A percentile compares a stretch with the other conserved stretches of the same genome.
These are phyloP conservation scores for Zophobas morio DNA, from an alignment of 1,140 invertebrate species.

Conservation along the genomic window DNA sequence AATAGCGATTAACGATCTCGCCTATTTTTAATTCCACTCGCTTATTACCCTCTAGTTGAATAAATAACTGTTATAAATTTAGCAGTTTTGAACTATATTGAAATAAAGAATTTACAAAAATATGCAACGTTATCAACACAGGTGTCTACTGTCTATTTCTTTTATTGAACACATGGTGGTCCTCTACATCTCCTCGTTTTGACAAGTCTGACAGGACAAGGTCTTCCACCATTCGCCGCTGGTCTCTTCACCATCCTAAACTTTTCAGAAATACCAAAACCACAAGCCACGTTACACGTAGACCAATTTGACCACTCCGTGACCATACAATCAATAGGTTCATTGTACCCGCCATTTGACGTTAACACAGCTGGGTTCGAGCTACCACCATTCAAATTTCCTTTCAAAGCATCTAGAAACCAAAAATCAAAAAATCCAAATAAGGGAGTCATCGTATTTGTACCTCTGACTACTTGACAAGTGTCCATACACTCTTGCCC, in stretches of 20 bases:
- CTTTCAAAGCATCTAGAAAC: slow-evolving; percentile 53
- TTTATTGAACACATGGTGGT: slow-evolving; percentile 40
- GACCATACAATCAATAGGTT: slow-evolving; percentile 76
- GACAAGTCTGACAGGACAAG: slow-evolving; percentile 75
- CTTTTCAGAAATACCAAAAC: slow-evolving; percentile 73
- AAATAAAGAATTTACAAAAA: too few relatives aligned
- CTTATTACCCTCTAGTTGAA: too few relatives aligned
- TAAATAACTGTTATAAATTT: too few relatives aligned
- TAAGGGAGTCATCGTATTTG: slow-evolving; percentile 19
- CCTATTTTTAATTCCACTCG: too few relatives aligned
- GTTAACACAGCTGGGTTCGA: slow-evolving; percentile 9
- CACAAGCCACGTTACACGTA: slow-evolving; percentile 81
- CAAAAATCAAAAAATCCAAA: slow-evolving; percentile 27
- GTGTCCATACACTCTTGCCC: slow-evolving; percentile 82
- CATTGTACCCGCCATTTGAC: slow-evolving; percentile 2
- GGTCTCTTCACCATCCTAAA: slow-evolving; percentile 74
- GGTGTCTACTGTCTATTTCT: neutral
- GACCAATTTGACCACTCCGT: slow-evolving; percentile 84
- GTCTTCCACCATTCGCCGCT: slow-evolving; percentile 78
- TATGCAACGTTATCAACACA: too few relatives aligned
- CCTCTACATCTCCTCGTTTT: slow-evolving; percentile 70
- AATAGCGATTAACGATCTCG: too few relatives aligned
- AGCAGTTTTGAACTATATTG: too few relatives aligned
- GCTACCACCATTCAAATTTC: slow-evolving; percentile 34
- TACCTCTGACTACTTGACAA: slow-evolving; percentile 76